These are phyloP conservation scores for Pica pica DNA, from an alignment of 2,113 vertebrate species.

Conservation along the genomic window DNA sequence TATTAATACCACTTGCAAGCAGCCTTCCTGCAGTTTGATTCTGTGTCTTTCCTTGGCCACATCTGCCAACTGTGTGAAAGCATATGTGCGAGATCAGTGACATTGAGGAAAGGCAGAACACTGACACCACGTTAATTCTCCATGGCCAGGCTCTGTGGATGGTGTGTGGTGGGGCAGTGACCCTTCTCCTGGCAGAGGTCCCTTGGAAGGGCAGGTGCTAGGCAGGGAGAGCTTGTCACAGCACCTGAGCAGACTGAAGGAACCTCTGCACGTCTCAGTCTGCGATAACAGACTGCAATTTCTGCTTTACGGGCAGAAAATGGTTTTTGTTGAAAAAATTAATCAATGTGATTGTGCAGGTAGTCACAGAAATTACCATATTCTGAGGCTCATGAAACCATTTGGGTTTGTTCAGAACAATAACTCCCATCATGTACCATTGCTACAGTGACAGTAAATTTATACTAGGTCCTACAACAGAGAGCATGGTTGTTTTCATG, in stretches of 20 bases:
- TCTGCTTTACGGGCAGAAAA: neutral
- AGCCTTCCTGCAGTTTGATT: constrained; percentile 33
- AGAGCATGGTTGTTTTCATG: neutral
- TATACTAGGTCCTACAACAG: neutral
- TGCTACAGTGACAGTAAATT: neutral
- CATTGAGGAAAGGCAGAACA: constrained; percentile 2
- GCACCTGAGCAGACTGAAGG: neutral
- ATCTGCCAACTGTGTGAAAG: constrained; percentile 3
- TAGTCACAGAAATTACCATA: neutral
- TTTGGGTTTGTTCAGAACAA: neutral
- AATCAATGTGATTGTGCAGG: neutral
- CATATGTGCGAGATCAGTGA: neutral
- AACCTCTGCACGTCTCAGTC: neutral
- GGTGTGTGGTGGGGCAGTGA: neutral
- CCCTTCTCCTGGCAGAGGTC: neutral
- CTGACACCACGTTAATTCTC: neutral
- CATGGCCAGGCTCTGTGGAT: rapidly evolving
- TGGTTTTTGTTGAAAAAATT: neutral
- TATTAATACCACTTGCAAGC: constrained; percentile 56
- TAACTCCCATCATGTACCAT: rapidly evolving
- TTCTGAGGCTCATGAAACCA: neutral
- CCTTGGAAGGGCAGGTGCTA: neutral
- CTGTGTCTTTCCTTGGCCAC: constrained; percentile 4
- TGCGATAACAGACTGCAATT: rapidly evolving
- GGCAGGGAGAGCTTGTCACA: neutral